Base-by-base conservation (phyloP, 2,113 vertebrate genomes). In the Colius striatus region DNA sequence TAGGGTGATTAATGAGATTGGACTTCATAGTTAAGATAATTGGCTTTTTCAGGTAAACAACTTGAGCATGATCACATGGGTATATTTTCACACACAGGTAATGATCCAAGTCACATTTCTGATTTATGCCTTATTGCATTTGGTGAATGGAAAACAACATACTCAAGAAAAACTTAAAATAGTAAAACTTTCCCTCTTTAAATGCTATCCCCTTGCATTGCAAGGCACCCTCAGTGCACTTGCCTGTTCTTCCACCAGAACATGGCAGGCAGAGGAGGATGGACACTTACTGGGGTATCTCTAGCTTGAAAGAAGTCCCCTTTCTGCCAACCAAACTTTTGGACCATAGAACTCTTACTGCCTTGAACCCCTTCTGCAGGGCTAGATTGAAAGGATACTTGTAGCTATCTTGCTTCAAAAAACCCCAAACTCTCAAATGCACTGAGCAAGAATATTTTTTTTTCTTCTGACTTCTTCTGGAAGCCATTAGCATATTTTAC, bases 401-500 rank as follows among this genome's bases (percentile, higher is more conserved):
- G 36, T 23, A 74, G 48, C 6, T 54, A 7, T 50, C 17, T 72
- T 71, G 10, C 10, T 65, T 70, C 7, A 67, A 63, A 71, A 65
- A 70, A 26, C 0, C 1, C 36, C 22, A 26, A 0, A 1, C 36
- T 19, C 30, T 55, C 34, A 29, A 30, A 65, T 32, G 30, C 71
- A 30, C 19, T 32, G 6, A 6, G 19, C 1, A 1, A 60, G 15
- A 51, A 15, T 68, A 14, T 26, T 26, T 27, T 54, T 54, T 54
- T 27, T 27, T 26, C 25, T 84, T 30, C 8, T 30, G 41, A 41
- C 18, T 32, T 41, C 74, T 77, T 54, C 41, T 66, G 50, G n/a
- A 73, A 90, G n/a, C 8, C 82, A 85, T 27, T 15, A 79, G 22
- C 21, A 65, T 7, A 54, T 87, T n/a, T 36, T 55, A 6, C 8